phyloP scores from a whole-genome alignment of 2,113 vertebrate genomes.

The Perca fluviatilis region DNA sequence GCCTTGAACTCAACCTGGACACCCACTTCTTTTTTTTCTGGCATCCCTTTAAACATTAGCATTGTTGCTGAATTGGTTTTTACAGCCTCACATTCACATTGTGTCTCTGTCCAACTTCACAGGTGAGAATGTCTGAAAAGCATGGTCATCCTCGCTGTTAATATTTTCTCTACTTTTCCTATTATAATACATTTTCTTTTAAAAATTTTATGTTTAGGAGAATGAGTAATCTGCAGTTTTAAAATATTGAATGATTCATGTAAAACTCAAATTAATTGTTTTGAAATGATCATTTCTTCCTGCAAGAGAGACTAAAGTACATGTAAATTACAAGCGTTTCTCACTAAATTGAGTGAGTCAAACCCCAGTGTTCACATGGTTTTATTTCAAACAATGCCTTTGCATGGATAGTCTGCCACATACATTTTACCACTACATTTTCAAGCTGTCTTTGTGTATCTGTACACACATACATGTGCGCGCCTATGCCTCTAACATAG shows the following conservation, averaged over 20 bases:
- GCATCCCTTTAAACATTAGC: slow-evolving; percentile 15
- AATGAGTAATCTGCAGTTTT: neutral
- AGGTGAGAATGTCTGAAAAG: neutral
- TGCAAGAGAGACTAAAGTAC: neutral
- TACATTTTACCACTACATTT: slow-evolving; percentile 36
- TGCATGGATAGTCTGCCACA: slow-evolving; percentile 4
- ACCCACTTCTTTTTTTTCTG: slow-evolving; percentile 28
- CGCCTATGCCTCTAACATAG: slow-evolving; percentile 37
- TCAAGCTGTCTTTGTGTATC: slow-evolving; percentile 31
- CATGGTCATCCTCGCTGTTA: neutral
- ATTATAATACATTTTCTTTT: neutral
- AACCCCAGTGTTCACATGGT: neutral
- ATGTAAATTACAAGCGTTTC: slow-evolving; percentile 1
- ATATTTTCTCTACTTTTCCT: neutral
- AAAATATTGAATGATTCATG: neutral
- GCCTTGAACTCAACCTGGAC: slow-evolving; percentile 77
- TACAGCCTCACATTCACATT: neutral
- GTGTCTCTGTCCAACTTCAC: neutral
- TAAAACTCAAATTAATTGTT: slow-evolving; percentile 2
- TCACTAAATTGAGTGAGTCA: neutral
- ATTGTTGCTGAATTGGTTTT: slow-evolving; percentile 1
- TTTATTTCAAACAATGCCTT: slow-evolving; percentile 3
- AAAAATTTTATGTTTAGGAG: neutral
- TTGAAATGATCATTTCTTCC: neutral
- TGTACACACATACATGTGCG: slow-evolving; percentile 4